Conservation (phyloP, 2,113 vertebrate species). For the Caloenas nicobarica region DNA sequence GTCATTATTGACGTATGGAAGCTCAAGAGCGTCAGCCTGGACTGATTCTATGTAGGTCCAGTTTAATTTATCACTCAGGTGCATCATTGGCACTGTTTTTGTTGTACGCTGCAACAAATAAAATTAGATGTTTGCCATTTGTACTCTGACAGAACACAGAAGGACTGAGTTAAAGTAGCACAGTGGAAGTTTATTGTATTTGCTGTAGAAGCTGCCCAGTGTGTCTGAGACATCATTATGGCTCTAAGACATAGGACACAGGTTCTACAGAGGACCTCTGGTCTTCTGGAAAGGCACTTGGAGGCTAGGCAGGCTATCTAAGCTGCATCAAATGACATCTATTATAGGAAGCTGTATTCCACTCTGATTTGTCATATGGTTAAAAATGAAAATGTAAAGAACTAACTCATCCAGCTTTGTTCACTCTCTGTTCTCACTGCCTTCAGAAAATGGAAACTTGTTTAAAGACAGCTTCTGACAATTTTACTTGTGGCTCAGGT, state of each 20-base stretch:
- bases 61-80: slow-evolving; percentile 60
- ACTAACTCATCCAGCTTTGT: neutral
- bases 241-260: neutral
- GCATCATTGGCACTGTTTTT: slow-evolving; percentile 82
- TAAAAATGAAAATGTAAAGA: neutral
- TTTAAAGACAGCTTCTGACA: neutral
- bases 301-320: neutral
- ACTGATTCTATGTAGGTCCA: slow-evolving; percentile 54
- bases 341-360: neutral
- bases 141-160: neutral
- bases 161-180: neutral
- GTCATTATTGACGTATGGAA: slow-evolving; percentile 79
- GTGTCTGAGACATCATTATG: neutral
- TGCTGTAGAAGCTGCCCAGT: neutral
- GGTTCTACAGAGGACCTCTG: neutral
- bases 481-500: neutral
- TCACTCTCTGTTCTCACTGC: neutral
- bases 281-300: neutral
- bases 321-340: neutral
- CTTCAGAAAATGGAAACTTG: neutral
- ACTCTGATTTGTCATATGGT: neutral
- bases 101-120: slow-evolving; percentile 68
- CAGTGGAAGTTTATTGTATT: neutral
- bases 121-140: neutral
- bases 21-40: slow-evolving; percentile 76